Evolutionary conservation across 2,113 vertebrate species (phyloP).

Genomic region (Sapajus apella): DNA sequence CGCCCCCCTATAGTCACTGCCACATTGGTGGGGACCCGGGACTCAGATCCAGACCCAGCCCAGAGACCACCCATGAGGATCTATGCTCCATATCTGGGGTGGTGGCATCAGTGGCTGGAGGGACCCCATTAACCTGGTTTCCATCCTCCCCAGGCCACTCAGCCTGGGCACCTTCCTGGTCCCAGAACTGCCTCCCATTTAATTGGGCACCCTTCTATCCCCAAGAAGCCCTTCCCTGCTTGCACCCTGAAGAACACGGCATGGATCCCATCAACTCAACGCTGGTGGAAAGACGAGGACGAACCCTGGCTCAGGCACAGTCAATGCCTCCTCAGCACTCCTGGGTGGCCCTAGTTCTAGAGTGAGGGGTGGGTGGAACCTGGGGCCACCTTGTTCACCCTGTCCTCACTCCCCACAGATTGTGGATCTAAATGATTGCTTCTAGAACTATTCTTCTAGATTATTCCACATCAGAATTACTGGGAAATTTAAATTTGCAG

Average conservation of each 20-base stretch:
- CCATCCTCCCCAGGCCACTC: no score
- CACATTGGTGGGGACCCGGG: background rate
- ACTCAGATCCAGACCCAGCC: background rate
- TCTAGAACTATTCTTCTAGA: background rate
- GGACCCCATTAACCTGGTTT: background rate
- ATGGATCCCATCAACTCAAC: no score
- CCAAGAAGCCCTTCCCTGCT: background rate
- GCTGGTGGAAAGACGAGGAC: background rate
- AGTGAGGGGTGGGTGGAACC: background rate
- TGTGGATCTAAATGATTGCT: background rate
- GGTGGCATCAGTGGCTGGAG: background rate
- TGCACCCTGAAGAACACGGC: background rate
- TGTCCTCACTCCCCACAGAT: background rate
- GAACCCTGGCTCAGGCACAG: background rate
- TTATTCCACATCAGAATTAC: background rate
- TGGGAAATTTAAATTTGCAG: background rate
- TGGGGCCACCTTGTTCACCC: background rate
- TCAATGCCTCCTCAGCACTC: no score
- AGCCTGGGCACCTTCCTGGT: no score
- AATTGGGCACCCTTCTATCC: background rate
- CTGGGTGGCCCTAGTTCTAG: background rate
- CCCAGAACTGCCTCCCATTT: background rate
- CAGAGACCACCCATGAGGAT: background rate
- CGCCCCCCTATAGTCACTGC: no score
- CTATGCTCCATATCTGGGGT: background rate